Conservation (phyloP, 2,113 vertebrate genomes). For the Pelobates fuscus region DNA sequence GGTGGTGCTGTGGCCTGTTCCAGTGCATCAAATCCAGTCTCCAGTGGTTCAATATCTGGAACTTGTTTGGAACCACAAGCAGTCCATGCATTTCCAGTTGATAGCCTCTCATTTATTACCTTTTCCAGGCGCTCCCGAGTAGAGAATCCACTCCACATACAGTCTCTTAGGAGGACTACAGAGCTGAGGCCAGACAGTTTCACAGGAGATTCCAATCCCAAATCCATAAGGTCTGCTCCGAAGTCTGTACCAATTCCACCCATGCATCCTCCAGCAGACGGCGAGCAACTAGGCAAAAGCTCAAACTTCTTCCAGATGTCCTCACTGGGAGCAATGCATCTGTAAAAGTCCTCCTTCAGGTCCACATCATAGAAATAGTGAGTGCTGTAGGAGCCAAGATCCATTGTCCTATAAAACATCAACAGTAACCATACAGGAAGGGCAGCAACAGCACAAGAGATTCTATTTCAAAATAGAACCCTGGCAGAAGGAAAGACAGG, state of each 20-base stretch:
- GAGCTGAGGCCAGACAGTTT: constrained; percentile 82
- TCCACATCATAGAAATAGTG: constrained; percentile 88
- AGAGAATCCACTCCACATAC: constrained; percentile 95
- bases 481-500: too few relatives aligned
- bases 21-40: background rate
- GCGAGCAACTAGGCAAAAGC: constrained; percentile 86
- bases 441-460: background rate
- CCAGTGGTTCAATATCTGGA: background rate
- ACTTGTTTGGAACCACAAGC: constrained; percentile 50
- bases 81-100: constrained; percentile 58
- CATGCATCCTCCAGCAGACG: constrained; percentile 74
- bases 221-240: constrained; percentile 59
- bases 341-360: constrained; percentile 85
- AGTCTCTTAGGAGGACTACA: constrained; percentile 88
- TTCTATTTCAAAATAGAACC: background rate
- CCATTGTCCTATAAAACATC: constrained; percentile 26
- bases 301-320: constrained; percentile 99
- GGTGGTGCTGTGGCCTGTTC: constrained; percentile 1
- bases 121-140: constrained; percentile 84
- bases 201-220: constrained; percentile 56
- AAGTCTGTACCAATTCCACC: constrained; percentile 60
- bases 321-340: constrained; percentile 89
- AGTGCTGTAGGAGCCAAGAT: constrained; percentile 66
- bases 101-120: constrained; percentile 73
- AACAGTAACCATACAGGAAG: background rate